These are phyloP conservation scores for Mycetomoellerius zeteki DNA, from an alignment of 1,140 invertebrate species.

Conservation along the genomic window DNA sequence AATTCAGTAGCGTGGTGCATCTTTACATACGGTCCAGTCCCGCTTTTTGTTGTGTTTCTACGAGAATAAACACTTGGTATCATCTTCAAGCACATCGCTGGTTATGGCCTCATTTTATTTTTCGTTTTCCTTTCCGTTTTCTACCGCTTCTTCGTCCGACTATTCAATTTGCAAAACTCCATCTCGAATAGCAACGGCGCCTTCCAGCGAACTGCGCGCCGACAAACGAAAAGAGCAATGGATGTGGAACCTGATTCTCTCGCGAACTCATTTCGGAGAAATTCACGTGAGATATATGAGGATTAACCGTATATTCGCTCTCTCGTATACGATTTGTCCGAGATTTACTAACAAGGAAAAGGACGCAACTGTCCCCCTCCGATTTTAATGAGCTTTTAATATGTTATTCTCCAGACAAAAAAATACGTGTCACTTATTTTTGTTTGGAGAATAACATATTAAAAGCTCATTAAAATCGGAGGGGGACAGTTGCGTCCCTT, in stretches of 20 bases:
- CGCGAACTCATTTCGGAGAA: background rate
- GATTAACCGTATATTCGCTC: background rate
- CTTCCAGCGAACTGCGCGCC: background rate
- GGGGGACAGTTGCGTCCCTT: too few relatives aligned
- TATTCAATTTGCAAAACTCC: conserved; percentile 39
- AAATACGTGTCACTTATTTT: too few relatives aligned
- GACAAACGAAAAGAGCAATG: conserved; percentile 24
- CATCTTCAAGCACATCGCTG: conserved; percentile 4
- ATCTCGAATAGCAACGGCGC: background rate
- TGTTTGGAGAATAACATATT: too few relatives aligned
- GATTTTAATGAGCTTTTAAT: too few relatives aligned
- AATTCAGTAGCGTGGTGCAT: background rate
- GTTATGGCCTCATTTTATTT: conserved; percentile 30
- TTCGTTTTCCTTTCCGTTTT: background rate
- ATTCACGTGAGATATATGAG: background rate
- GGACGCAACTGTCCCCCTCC: too few relatives aligned
- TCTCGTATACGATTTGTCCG: background rate
- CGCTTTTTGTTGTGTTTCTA: background rate
- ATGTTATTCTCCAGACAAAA: too few relatives aligned
- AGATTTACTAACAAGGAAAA: too few relatives aligned
- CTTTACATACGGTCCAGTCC: background rate
- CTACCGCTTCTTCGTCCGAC: background rate
- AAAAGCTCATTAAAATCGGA: too few relatives aligned
- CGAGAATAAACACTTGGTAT: conserved; percentile 6
- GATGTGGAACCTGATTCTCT: conserved; percentile 15